Percentiles rank a stretch among this genome's conserved stretches.
Evolutionary conservation across 2,797 vertebrate species (phyloP).

Genomic region (Muscicapa comitata): DNA sequence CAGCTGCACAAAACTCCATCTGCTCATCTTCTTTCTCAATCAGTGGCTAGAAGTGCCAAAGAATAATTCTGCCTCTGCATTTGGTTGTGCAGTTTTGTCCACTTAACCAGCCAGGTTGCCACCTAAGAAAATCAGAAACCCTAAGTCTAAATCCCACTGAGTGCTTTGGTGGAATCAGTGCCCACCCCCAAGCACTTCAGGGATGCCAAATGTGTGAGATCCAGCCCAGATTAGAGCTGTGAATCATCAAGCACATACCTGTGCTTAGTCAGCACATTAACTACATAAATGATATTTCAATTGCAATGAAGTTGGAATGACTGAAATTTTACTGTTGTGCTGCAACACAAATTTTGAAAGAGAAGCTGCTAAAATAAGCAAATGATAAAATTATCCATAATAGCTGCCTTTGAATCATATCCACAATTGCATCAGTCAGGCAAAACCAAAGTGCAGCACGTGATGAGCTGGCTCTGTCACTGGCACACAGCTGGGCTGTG

Average conservation of each 20-base stretch:
- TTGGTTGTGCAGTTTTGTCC: not conserved
- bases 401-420: not conserved
- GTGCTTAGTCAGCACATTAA: not conserved
- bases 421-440: not conserved
- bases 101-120: not conserved
- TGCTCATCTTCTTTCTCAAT: not conserved
- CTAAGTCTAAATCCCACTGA: not conserved
- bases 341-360: not conserved
- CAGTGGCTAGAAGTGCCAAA: not conserved
- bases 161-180: not conserved
- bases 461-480: not conserved
- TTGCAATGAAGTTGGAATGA: not conserved
- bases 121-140: not conserved
- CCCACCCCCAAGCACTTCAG: too few species aligned
- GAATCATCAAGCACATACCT: not conserved
- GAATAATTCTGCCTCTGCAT: not conserved
- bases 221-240: not conserved
- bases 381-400: not conserved
- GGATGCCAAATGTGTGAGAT: not conserved
- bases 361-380: not conserved
- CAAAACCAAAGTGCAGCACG: not conserved
- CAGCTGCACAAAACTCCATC: not conserved
- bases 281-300: not conserved
- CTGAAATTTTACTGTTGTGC: not conserved
- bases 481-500: not conserved